Evolutionary conservation across 2,797 vertebrate species (phyloP), one percentile per base, ranked within the genome.

Genomic region (Jordanella pulchra): DNA sequence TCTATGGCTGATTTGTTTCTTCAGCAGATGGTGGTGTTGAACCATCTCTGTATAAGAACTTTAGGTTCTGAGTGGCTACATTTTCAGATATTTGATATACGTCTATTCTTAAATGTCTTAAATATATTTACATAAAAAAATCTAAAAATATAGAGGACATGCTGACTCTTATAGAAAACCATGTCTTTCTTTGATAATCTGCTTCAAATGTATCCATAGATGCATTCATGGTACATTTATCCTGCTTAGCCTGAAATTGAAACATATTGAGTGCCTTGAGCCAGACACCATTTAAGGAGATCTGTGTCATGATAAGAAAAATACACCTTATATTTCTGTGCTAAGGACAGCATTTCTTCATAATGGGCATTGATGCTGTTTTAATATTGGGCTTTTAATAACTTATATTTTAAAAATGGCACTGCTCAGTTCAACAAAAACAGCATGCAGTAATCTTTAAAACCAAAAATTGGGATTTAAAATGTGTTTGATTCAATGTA

Each of bases 21-120:
- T 73, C 32, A 39, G 30, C 32, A 61, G 32, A 61, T 61, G 21
- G 35, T 2, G 39, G 48, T 3, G 7, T 44, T 64, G 65, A 73
- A 78, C 71, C 69, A 15, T 3, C n/a, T 50, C 65, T 17, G n/a
- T 2, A 3, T 18, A 1, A 44, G 66, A 69, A 58, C 50, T 39
- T 53, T 51, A 25, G 63, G 61, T 53, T 18, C 13, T 32, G 39
- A 17, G 2, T 39, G 65, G 42, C 14, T 67, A 53, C 42, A 21
- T 73, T 51, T 65, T 54, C 35, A 44, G 25, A 48, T 81, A 78
- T 65, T 28, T 67, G 61, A 55, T 67, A 51, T 3, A 11, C 0
- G 7, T 72, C 54, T 55, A 0, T 4, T 39, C 35, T 39, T 69
- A 9, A 0, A 71, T 35, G 32, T 4, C 30, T 7, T 35, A 5